A percentile compares a stretch with the other conserved stretches of the same genome.
These are phyloP conservation scores for Eupithecia vulgata DNA, from an alignment of 2,888 invertebrate genomes.

Conservation along the genomic window DNA sequence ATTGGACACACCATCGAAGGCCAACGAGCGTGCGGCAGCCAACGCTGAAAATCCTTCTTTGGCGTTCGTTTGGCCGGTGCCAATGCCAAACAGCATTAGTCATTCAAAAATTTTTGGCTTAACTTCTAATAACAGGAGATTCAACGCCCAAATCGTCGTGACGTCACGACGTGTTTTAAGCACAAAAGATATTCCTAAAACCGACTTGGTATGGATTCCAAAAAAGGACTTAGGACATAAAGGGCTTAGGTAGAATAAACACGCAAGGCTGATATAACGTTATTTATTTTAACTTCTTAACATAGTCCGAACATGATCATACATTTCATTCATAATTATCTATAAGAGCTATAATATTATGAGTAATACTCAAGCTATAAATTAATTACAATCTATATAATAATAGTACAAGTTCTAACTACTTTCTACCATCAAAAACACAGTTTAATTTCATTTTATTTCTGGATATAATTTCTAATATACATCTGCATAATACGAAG, in stretches of 20 bases:
- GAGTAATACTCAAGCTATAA: slow-evolving; percentile 29
- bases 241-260: background rate
- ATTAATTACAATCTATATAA: slow-evolving; percentile 20
- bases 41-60: too few species aligned
- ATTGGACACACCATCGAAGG: too few species aligned
- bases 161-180: too few species aligned
- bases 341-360: slow-evolving; percentile 19
- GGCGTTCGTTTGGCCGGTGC: too few species aligned
- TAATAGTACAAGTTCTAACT: slow-evolving; percentile 14
- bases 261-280: slow-evolving; percentile 21
- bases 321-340: slow-evolving; percentile 24
- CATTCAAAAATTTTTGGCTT: too few species aligned
- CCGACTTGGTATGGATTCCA: too few species aligned
- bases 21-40: too few species aligned
- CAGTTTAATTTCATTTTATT: background rate
- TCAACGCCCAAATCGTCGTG: too few species aligned
- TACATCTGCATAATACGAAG: background rate
- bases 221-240: background rate
- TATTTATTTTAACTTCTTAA: slow-evolving; percentile 32
- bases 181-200: too few species aligned
- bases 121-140: too few species aligned
- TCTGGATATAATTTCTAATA: background rate
- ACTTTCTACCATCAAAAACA: slow-evolving; percentile 15
- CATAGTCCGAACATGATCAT: slow-evolving; percentile 31
- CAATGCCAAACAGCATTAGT: too few species aligned